Conservation (phyloP, 2,888 invertebrate species). For the Lithophane leautieri region DNA sequence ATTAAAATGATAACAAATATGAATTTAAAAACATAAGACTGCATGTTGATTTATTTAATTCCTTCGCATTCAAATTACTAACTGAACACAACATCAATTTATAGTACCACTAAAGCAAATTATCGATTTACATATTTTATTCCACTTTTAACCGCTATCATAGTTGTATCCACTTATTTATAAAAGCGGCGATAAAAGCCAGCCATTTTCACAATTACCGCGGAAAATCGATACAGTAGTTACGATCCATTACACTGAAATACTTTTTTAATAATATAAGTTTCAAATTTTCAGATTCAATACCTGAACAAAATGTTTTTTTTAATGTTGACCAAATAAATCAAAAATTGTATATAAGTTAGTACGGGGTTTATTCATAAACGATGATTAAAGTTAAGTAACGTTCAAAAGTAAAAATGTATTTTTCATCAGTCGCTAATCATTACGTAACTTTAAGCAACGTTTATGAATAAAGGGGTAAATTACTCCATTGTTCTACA, state of each 20-base stretch:
- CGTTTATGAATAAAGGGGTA: too few relatives aligned
- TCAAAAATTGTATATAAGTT: too few relatives aligned
- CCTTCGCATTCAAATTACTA: neutral
- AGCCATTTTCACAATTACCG: constrained; percentile 71
- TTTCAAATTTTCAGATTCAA: neutral
- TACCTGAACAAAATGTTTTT: neutral
- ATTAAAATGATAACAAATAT: constrained; percentile 68
- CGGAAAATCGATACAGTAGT: constrained; percentile 74
- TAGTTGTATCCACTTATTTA: constrained; percentile 55
- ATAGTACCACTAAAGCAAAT: constrained; percentile 6
- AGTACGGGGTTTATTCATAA: too few relatives aligned
- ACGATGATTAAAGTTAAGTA: too few relatives aligned
- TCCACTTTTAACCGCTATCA: constrained; percentile 31
- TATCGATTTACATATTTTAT: constrained; percentile 12
- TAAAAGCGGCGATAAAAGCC: constrained; percentile 43
- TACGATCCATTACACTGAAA: constrained; percentile 67
- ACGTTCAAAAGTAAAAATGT: too few relatives aligned
- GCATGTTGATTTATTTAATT: constrained; percentile 60
- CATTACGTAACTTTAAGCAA: too few relatives aligned
- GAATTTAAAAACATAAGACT: constrained; percentile 65
- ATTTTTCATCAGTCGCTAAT: too few relatives aligned
- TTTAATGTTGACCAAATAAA: neutral
- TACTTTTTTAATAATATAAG: neutral
- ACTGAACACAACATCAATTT: constrained; percentile 23
- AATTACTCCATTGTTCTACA: neutral